Evolutionary conservation across 2,888 invertebrate genomes (phyloP).

Genomic region (Lepidonotus clava): DNA sequence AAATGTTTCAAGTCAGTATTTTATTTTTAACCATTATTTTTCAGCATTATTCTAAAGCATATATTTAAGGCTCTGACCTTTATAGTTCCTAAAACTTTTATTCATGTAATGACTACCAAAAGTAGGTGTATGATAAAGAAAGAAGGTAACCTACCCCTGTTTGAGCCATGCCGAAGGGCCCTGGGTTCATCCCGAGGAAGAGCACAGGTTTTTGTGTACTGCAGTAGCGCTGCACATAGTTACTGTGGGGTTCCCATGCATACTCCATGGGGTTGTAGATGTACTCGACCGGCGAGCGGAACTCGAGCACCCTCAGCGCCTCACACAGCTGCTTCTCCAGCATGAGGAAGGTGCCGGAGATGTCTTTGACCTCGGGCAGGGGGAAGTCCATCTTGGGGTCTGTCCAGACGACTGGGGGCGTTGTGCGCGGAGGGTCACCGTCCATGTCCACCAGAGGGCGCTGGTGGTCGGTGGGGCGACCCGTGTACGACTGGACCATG

Average conservation of each 20-base stretch:
- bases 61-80: neutral
- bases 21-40: too few species aligned
- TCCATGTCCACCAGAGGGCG: conserved; percentile 39
- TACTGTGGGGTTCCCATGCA: conserved; percentile 88
- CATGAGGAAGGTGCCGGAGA: conserved; percentile 66
- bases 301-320: conserved; percentile 81
- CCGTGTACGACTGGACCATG: conserved; percentile 46
- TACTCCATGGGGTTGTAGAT: conserved; percentile 94
- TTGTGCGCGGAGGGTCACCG: conserved; percentile 40
- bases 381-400: conserved; percentile 51
- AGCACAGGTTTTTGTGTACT: conserved; percentile 86
- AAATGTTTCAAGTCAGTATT: too few species aligned
- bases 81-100: neutral
- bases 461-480: conserved; percentile 15
- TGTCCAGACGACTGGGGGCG: conserved; percentile 46
- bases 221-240: conserved; percentile 87
- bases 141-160: conserved; percentile 94
- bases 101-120: neutral
- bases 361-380: conserved; percentile 52
- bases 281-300: conserved; percentile 84
- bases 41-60: neutral
- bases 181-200: conserved; percentile 96
- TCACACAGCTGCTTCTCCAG: conserved; percentile 73
- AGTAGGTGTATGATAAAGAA: neutral
- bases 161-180: conserved; percentile 98